These are phyloP conservation scores for Bombus affinis DNA, from an alignment of 1,140 invertebrate species.

Conservation along the genomic window DNA sequence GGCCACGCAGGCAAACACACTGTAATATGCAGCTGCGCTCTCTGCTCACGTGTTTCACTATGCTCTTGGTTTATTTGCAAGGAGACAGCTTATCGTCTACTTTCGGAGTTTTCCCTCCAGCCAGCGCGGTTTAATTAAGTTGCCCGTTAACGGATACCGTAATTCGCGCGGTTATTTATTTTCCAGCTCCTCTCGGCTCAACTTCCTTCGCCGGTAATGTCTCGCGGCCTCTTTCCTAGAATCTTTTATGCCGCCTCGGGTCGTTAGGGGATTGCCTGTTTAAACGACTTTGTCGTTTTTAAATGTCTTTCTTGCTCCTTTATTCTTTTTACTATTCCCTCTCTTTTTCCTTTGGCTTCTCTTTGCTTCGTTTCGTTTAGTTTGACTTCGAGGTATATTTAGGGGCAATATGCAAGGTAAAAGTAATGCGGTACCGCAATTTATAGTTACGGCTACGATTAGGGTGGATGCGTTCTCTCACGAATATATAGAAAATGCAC, in stretches of 20 bases:
- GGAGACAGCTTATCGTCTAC: constrained; percentile 36
- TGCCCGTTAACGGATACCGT: constrained; percentile 28
- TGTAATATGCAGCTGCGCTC: constrained; percentile 17
- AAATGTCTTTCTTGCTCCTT: not conserved
- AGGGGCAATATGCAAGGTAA: too few species aligned
- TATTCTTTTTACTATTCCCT: too few species aligned
- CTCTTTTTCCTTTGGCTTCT: not conserved
- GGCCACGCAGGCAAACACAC: constrained; percentile 13
- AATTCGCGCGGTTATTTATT: constrained; percentile 29
- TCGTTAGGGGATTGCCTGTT: constrained; percentile 22
- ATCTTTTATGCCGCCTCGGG: constrained; percentile 13
- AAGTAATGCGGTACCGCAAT: too few species aligned
- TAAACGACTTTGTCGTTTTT: constrained; percentile 21
- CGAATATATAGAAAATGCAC: too few species aligned
- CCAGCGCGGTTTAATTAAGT: constrained; percentile 33
- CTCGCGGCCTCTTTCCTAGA: not conserved
- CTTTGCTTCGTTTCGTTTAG: not conserved
- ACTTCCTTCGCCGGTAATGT: constrained; percentile 18
- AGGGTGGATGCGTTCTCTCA: too few species aligned
- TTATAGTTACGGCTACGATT: too few species aligned
- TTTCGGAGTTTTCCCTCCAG: constrained; percentile 17
- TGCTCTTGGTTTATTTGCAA: not conserved
- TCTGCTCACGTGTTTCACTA: not conserved
- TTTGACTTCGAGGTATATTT: not conserved
- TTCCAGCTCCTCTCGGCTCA: not conserved